These are phyloP conservation scores for Pygoscelis antarcticus DNA, from an alignment of 2,113 vertebrate species.

Conservation along the genomic window DNA sequence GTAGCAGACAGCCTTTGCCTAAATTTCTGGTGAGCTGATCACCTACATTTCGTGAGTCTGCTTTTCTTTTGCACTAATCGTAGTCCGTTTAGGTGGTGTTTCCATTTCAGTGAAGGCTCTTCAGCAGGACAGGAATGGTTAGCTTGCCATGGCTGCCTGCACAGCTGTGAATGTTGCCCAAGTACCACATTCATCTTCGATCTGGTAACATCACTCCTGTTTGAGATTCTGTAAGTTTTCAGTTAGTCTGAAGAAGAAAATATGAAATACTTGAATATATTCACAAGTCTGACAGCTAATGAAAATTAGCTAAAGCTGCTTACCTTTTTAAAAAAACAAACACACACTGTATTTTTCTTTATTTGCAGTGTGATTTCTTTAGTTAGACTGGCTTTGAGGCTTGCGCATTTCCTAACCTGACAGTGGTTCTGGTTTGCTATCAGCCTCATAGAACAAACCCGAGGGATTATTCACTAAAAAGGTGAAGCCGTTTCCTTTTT, in stretches of 20 bases:
- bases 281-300: neutral
- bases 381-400: neutral
- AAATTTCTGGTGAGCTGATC: neutral
- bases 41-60: neutral
- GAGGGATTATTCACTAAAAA: neutral
- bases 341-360: neutral
- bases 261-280: neutral
- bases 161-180: neutral
- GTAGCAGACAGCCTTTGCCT: neutral
- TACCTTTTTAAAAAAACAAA: neutral
- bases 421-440: slow-evolving; percentile 55
- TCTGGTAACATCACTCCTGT: neutral
- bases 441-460: slow-evolving; percentile 47
- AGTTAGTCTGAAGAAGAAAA: neutral
- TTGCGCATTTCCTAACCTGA: slow-evolving; percentile 30
- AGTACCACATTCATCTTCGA: neutral
- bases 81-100: neutral
- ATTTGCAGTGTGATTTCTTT: neutral
- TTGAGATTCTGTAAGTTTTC: neutral
- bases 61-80: neutral
- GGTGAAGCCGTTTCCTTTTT: slow-evolving; percentile 41
- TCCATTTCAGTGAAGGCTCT: neutral
- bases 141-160: neutral
- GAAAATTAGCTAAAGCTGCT: neutral
- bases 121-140: neutral